Evolutionary conservation across 2,888 invertebrate genomes (phyloP).

Genomic region (Lydus trimaculatus): DNA sequence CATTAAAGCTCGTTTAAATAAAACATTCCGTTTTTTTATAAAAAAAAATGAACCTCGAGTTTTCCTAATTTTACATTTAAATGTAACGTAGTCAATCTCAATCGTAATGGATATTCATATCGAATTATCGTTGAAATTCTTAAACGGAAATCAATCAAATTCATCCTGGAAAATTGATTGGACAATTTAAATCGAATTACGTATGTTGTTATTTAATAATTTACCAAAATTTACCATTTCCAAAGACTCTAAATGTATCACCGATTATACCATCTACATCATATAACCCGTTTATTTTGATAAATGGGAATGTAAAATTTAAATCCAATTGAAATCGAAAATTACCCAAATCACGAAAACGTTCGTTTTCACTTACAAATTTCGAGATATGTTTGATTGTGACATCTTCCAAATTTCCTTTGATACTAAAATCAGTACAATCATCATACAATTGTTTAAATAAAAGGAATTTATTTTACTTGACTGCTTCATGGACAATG

Average conservation of each 20-base stretch:
- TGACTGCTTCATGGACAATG: slow-evolving; percentile 54
- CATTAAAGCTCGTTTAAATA: no score
- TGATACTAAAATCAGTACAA: slow-evolving; percentile 46
- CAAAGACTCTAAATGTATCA: slow-evolving; percentile 52
- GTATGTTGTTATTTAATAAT: slow-evolving; percentile 14
- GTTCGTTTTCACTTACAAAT: slow-evolving; percentile 55
- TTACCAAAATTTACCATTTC: slow-evolving; percentile 59
- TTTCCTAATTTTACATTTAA: slow-evolving; percentile 52
- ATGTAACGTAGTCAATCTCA: slow-evolving; percentile 47
- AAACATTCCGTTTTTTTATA: neutral
- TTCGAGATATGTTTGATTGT: slow-evolving; percentile 56
- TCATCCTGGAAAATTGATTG: slow-evolving; percentile 47
- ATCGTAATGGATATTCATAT: slow-evolving; percentile 44
- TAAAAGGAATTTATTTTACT: slow-evolving; percentile 41
- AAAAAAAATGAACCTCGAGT: slow-evolving; percentile 46
- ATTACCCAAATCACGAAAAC: slow-evolving; percentile 51
- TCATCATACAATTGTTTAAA: neutral
- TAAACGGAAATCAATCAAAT: slow-evolving; percentile 53
- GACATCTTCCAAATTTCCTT: slow-evolving; percentile 54
- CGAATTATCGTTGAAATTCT: slow-evolving; percentile 50
- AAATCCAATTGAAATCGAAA: slow-evolving; percentile 50
- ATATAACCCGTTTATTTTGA: slow-evolving; percentile 57
- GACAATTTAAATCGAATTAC: neutral
- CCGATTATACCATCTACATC: slow-evolving; percentile 55
- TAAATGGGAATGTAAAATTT: slow-evolving; percentile 56